Evolutionary conservation across 2,113 vertebrate species (phyloP), one percentile per base, ranked within the genome.

Genomic region (Hippotragus niger): DNA sequence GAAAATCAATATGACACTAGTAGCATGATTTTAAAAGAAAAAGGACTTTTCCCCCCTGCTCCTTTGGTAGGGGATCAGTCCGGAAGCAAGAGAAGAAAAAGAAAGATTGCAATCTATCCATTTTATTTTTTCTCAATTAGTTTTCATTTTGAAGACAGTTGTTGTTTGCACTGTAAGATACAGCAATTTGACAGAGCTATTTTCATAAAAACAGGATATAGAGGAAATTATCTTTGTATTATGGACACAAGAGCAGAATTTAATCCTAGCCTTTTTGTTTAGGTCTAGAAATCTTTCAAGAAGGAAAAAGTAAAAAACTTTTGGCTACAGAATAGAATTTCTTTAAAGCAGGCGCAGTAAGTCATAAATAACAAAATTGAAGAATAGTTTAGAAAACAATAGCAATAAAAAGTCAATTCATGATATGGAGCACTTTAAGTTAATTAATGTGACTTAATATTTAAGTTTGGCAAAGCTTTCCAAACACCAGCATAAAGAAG

Each of bases 1-100:
- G 74, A 98, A 97, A 98, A 96, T 98, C 97, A 97, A 88, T 92
- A 96, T 74, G 27, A 90, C 82, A 94, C 53, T 1, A 9, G 17
- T 82, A 95, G 96, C 76, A 84, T 52, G 31, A 97, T 85, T 81
- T 94, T 86, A 88, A 94, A 96, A 76, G 58, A 50, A 94, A 97
- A 97, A 97, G 3, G 27, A 58, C n/a, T 62, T 23, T 43, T 14
- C 6, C 0, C 16, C 9, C 62, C 67, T 3, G 8, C 3, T 47
- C 2, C 6, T 74, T 94, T 64, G 17, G 27, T 89, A 91, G 71
- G 71, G 33, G 43, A 25, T 80, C 33, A 96, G 90, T 91, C 47
- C 94, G 95, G 62, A 98, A 97, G 31, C 88, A 94, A 85, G 29
- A 93, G 2, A 8, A 96, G 76, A n/a, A 97, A 94, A 95, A 83